phyloP scores from a whole-genome alignment of 2,113 vertebrate species.

The Azemiops feae region DNA sequence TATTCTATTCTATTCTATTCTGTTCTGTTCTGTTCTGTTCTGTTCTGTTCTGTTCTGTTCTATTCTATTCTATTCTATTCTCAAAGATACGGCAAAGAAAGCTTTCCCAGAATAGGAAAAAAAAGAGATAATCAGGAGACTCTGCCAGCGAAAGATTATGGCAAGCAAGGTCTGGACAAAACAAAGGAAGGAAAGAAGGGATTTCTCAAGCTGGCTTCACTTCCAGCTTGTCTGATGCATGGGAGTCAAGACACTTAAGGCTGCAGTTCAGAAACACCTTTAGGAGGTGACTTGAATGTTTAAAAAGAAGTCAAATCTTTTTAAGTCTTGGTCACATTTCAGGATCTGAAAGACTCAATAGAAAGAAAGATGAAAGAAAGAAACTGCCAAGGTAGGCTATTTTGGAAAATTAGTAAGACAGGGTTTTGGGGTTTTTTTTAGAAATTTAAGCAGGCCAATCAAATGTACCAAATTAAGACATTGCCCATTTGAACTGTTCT shows the following conservation, averaged over 20 bases:
- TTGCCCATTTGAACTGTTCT: background rate
- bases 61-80: too few relatives aligned
- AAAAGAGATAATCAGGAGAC: background rate
- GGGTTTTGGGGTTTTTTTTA: background rate
- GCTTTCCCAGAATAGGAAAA: background rate
- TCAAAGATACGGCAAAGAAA: background rate
- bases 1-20: too few relatives aligned
- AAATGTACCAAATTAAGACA: background rate
- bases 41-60: too few relatives aligned
- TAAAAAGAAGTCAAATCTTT: background rate
- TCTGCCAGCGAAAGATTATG: background rate
- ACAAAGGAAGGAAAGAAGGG: background rate
- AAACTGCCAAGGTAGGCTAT: background rate
- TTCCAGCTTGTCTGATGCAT: background rate
- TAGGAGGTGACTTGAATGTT: background rate
- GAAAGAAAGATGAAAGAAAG: background rate
- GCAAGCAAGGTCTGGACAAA: background rate
- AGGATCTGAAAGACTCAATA: background rate
- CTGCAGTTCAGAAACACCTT: background rate
- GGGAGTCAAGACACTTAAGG: background rate
- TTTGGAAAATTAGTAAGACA: background rate
- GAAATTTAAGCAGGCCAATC: background rate
- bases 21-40: too few relatives aligned
- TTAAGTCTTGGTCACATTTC: background rate
- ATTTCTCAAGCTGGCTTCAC: background rate